These are phyloP conservation scores for Cantharis nigra DNA, from an alignment of 2,888 invertebrate genomes.

Conservation along the genomic window DNA sequence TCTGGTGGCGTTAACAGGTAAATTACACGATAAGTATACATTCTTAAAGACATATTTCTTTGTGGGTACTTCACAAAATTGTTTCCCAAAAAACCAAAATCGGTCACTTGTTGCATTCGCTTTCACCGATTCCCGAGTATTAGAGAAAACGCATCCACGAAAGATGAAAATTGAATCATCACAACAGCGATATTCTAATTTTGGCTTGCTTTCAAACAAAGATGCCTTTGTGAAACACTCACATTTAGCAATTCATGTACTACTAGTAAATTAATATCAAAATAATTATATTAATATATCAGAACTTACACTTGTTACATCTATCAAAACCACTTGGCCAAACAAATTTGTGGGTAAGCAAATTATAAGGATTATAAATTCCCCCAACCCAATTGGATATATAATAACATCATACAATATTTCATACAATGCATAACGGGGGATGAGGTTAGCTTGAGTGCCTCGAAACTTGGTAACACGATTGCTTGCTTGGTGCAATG, in stretches of 20 bases:
- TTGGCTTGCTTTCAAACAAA: neutral
- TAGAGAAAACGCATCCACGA: neutral
- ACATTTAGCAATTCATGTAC: neutral
- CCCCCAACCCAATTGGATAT: slow-evolving; percentile 31
- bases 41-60: neutral
- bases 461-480: neutral
- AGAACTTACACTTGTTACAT: slow-evolving; percentile 21
- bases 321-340: slow-evolving; percentile 15
- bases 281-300: neutral
- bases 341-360: slow-evolving; percentile 30
- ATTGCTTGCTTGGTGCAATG: slow-evolving; percentile 20
- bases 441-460: slow-evolving; percentile 12
- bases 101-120: neutral
- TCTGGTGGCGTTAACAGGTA: slow-evolving; percentile 29
- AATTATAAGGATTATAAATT: slow-evolving; percentile 42
- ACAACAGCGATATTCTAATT: neutral
- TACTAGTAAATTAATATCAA: neutral
- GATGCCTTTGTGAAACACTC: neutral
- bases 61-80: neutral
- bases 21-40: slow-evolving; percentile 21
- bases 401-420: slow-evolving; percentile 38
- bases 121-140: neutral
- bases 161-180: neutral
- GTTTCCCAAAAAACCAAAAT: neutral
- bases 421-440: slow-evolving; percentile 22